Conservation (phyloP, 2,888 invertebrate species). For the Metopia argyrocephala region DNA sequence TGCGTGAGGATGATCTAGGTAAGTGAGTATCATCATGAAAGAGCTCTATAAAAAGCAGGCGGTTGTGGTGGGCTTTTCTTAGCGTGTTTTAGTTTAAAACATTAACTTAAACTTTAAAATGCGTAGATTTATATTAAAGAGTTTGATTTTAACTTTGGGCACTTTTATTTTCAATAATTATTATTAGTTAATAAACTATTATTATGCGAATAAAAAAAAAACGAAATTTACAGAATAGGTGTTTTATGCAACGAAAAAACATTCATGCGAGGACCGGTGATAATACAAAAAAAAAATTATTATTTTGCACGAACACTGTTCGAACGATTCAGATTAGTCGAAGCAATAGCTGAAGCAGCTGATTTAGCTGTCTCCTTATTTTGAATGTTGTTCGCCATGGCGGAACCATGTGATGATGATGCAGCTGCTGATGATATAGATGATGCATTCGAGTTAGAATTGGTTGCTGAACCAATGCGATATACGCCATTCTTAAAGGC, state of each 20-base stretch:
- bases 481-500: slow-evolving; percentile 83
- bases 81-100: slow-evolving; percentile 26
- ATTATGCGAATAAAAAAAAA: slow-evolving; percentile 12
- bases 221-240: slow-evolving; percentile 29
- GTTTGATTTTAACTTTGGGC: slow-evolving; percentile 59
- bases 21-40: neutral
- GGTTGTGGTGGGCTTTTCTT: slow-evolving; percentile 34
- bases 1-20: neutral
- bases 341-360: slow-evolving; percentile 58
- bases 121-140: slow-evolving; percentile 51
- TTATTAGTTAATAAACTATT: slow-evolving; percentile 33
- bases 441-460: slow-evolving; percentile 48
- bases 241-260: slow-evolving; percentile 13
- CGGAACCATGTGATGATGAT: slow-evolving; percentile 1
- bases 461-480: slow-evolving; percentile 69
- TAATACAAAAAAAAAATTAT: neutral
- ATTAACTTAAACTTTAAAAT: slow-evolving; percentile 57
- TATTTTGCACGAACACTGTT: slow-evolving; percentile 67
- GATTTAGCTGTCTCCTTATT: slow-evolving; percentile 50
- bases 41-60: slow-evolving; percentile 28
- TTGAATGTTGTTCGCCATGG: slow-evolving; percentile 8
- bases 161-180: slow-evolving; percentile 27
- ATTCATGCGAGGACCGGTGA: neutral
- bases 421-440: slow-evolving; percentile 23
- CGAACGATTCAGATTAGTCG: slow-evolving; percentile 64